phyloP scores from a whole-genome alignment of 1,140 invertebrate genomes.

The Euura saliciscinereae region DNA sequence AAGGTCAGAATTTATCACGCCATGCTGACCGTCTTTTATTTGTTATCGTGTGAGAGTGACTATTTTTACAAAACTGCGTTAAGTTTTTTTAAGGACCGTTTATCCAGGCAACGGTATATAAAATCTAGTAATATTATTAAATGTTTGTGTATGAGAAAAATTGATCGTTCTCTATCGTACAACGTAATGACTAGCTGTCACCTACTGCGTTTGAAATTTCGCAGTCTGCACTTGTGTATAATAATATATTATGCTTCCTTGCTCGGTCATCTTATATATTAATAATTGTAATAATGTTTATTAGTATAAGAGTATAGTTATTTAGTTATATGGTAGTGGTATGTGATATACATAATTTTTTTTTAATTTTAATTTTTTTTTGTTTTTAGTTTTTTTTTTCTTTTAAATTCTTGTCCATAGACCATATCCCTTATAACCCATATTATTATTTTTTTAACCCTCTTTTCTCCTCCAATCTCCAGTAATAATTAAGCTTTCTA shows the following conservation, averaged over 20 bases:
- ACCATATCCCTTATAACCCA: conserved; percentile 17
- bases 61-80: no score
- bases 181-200: conserved; percentile 1
- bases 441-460: conserved; percentile 26
- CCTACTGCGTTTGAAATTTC: background rate
- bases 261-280: background rate
- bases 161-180: background rate
- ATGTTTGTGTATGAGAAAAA: conserved; percentile 1
- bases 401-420: conserved; percentile 12
- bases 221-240: background rate
- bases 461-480: conserved; percentile 19
- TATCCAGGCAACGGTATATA: background rate
- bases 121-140: background rate
- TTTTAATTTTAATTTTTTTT: background rate
- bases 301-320: conserved; percentile 6
- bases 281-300: conserved; percentile 2
- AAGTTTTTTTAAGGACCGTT: no score
- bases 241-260: background rate
- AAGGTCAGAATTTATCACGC: no score
- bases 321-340: background rate
- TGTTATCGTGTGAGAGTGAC: no score
- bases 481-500: conserved; percentile 31
- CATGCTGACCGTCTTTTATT: no score
- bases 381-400: background rate
- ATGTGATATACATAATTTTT: conserved; percentile 7